These are phyloP conservation scores for Lutjanus erythropterus DNA, from an alignment of 2,113 vertebrate species.

Conservation along the genomic window DNA sequence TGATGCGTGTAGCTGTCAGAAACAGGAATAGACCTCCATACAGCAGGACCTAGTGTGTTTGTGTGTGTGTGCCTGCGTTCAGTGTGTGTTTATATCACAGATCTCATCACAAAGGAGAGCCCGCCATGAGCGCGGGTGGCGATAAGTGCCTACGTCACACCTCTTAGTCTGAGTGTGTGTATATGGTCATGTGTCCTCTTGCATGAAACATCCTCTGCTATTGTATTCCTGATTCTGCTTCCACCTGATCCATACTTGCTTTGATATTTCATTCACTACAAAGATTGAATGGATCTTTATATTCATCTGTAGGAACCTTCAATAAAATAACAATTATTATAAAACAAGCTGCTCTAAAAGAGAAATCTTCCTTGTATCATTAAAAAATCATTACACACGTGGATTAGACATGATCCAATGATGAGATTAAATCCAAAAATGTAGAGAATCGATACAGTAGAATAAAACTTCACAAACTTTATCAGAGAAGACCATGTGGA, in stretches of 20 bases:
- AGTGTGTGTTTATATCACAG: constrained; percentile 7
- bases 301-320: background rate
- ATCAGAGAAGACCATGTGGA: background rate
- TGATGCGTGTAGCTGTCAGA: constrained; percentile 65
- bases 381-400: background rate
- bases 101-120: constrained; percentile 14
- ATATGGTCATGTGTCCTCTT: background rate
- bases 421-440: background rate
- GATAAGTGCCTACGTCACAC: constrained; percentile 11
- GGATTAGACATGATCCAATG: background rate
- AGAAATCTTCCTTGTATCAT: background rate
- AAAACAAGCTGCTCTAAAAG: background rate
- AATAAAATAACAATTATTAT: background rate
- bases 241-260: background rate
- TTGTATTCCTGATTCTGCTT: background rate
- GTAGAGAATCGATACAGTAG: background rate
- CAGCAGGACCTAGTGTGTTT: background rate
- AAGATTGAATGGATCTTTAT: background rate
- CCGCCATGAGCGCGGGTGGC: constrained; percentile 5
- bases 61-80: background rate
- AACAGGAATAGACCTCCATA: constrained; percentile 48
- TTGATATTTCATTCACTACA: background rate
- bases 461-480: background rate
- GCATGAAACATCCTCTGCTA: background rate
- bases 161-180: background rate